Base-by-base conservation (phyloP, 2,888 invertebrate species). In the Ochropleura leucogaster region DNA sequence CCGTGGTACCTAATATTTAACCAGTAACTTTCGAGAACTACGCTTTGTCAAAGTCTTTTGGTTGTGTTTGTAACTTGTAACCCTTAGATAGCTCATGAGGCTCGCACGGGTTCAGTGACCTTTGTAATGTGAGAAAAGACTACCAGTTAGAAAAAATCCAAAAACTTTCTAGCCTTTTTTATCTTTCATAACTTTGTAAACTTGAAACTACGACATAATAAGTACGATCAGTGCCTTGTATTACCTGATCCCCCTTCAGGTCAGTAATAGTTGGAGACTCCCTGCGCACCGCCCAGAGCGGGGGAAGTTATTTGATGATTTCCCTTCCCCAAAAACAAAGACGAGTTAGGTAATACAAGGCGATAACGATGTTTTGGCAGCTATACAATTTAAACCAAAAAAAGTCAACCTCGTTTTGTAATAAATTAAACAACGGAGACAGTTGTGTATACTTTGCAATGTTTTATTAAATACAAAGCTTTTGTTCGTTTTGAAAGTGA, bases 401-500 rank as follows among this genome's bases (percentile, higher is more conserved):
- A 49, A 68, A 55, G 40, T 67, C 46, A 0, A 20, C 46, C 16
- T n/a, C 42, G 51, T 71, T 70, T 57, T 67, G 12, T 10, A 77
- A 72, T 79, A 83, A 78, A 83, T 74, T 77, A 30, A 82, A 55
- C 69, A 67, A 71, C 68, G 55, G 16, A 74, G 71, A 83, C 53
- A 30, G 63, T 44, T 73, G 60, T 53, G 42, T 44, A 12, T 70
- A 53, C 67, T 82, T 82, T 40, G 40, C 42, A 66, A 83, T 49
- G 49, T 69, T 55, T 30, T 30, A 30, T 30, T 30, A 2, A 30
- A 69, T 69, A 79, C 62, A 44, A 51, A 79, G 80, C 80, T 68
- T 74, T 74, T 63, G 77, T 79, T 77, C 66, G 77, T 85, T 68
- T 72, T 51, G 59, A 78, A 76, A 71, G 62, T 74, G 74, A 87